A percentile compares a stretch with the other conserved stretches of the same genome.
Conservation (phyloP, 2,888 invertebrate species). For the Hoplodrina ambigua region DNA sequence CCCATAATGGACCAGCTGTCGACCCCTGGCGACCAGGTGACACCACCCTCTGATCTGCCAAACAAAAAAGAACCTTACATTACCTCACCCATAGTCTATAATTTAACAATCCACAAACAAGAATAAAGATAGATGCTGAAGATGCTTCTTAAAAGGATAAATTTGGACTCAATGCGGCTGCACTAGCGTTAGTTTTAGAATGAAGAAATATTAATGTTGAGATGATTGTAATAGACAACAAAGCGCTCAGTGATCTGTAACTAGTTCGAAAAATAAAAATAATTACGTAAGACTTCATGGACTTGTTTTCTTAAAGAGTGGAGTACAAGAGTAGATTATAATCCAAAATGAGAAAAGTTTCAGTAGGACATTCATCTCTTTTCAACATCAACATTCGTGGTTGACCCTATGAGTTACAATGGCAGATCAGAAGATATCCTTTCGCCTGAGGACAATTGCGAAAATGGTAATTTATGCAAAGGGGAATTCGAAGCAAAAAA, state of each 20-base stretch:
- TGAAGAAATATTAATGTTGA: constrained; percentile 64
- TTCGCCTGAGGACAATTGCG: constrained; percentile 72
- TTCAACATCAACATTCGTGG: neutral
- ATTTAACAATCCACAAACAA: constrained; percentile 19
- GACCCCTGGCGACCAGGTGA: constrained; percentile 85
- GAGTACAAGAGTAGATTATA: neutral
- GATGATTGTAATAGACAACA: constrained; percentile 84
- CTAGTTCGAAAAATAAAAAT: constrained; percentile 84
- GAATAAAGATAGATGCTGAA: constrained; percentile 70
- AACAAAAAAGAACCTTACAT: constrained; percentile 67
- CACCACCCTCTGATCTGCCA: constrained; percentile 57
- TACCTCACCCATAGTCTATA: constrained; percentile 33
- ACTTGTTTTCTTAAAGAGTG: constrained; percentile 52
- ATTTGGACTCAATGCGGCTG: constrained; percentile 72
- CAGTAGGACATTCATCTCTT: neutral
- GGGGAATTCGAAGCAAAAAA: constrained; percentile 87
- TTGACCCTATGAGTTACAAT: constrained; percentile 39
- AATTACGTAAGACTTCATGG: constrained; percentile 65
- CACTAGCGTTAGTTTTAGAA: constrained; percentile 70
- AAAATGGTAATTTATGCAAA: constrained; percentile 89
- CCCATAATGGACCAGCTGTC: constrained; percentile 84
- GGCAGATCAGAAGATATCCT: constrained; percentile 49
- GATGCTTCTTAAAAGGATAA: constrained; percentile 67
- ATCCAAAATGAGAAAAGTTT: neutral
- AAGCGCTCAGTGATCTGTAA: constrained; percentile 86